These are phyloP conservation scores for Aythya baeri DNA, from an alignment of 2,113 vertebrate genomes.

Conservation along the genomic window DNA sequence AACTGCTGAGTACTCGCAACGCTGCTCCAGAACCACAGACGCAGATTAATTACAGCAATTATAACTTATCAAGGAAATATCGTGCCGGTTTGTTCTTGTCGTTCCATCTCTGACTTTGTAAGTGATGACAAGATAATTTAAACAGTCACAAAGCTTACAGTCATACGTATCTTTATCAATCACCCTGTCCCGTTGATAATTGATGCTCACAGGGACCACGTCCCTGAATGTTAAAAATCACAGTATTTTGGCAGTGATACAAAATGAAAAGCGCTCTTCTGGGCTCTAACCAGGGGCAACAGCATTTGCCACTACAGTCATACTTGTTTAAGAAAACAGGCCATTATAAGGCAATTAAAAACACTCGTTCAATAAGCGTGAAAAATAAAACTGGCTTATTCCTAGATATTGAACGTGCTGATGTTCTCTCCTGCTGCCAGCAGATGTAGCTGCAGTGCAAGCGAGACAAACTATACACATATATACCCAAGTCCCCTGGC, in stretches of 20 bases:
- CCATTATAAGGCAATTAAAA: rapidly evolving
- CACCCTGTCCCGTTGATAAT: neutral
- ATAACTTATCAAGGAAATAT: neutral
- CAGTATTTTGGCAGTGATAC: neutral
- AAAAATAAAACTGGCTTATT: neutral
- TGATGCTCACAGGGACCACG: neutral
- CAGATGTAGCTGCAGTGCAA: conserved; percentile 53
- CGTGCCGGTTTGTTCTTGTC: neutral
- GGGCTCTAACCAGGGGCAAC: neutral
- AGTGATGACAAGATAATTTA: neutral
- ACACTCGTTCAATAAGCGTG: rapidly evolving
- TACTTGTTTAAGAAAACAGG: rapidly evolving
- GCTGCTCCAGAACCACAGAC: neutral
- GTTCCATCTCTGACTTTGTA: neutral
- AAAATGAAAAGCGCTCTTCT: neutral
- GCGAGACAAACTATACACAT: neutral
- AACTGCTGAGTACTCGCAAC: rapidly evolving
- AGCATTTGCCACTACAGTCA: rapidly evolving
- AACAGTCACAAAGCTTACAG: neutral
- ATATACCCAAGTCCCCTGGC: neutral
- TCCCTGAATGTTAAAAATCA: neutral
- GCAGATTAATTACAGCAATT: neutral
- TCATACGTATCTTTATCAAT: neutral
- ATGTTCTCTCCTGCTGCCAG: neutral
- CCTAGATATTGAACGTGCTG: neutral